Conservation (phyloP, 2,797 vertebrate genomes). For the Poeciliopsis turneri region DNA sequence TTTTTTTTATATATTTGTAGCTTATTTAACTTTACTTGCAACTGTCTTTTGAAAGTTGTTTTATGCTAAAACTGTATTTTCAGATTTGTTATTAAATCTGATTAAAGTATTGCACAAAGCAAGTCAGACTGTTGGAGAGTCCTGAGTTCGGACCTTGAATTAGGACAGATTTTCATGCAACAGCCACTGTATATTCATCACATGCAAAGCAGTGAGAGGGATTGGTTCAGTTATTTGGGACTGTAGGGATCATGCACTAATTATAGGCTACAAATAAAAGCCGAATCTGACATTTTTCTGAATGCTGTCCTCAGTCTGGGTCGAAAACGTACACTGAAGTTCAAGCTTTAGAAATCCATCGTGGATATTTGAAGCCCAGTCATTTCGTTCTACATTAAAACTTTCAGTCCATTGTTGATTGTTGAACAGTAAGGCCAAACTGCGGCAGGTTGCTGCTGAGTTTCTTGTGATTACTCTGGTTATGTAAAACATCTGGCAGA, state of each 20-base stretch:
- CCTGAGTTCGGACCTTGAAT: neutral
- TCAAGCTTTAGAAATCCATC: neutral
- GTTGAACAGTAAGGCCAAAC: constrained; percentile 6
- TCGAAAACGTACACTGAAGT: neutral
- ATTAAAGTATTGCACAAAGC: constrained; percentile 17
- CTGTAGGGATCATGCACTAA: constrained; percentile 21
- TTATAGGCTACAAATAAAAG: neutral
- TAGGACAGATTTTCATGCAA: constrained; percentile 24
- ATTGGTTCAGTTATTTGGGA: constrained; percentile 21
- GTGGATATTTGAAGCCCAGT: neutral
- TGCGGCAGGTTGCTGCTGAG: neutral
- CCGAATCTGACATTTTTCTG: neutral
- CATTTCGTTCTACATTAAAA: neutral
- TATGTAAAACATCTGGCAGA: constrained; percentile 42
- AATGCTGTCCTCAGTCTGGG: neutral
- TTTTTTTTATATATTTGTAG: neutral
- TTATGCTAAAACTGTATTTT: neutral
- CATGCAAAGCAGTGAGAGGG: constrained; percentile 2
- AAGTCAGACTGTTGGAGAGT: neutral
- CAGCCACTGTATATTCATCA: constrained; percentile 5
- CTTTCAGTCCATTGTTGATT: neutral
- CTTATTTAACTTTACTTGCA: neutral
- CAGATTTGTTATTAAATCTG: constrained; percentile 5
- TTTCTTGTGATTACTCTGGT: constrained; percentile 22
- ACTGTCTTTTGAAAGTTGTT: neutral